Percentiles rank a stretch among this genome's conserved stretches.
These are phyloP conservation scores for Rhyacophila brunnea DNA, from an alignment of 1,140 invertebrate genomes.

Conservation along the genomic window DNA sequence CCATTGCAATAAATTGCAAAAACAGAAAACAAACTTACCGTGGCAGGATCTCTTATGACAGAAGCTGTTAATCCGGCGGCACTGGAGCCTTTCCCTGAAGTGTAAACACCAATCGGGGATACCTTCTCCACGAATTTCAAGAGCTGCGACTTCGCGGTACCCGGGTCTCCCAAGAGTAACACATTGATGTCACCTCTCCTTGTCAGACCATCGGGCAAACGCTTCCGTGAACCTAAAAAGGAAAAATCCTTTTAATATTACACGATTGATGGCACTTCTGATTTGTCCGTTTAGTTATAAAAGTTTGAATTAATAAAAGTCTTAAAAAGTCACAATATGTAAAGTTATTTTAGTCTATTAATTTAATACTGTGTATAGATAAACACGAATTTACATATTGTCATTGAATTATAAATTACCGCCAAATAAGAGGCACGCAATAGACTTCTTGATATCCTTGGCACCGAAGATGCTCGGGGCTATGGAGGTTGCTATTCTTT, in stretches of 20 bases:
- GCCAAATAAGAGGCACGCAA: slow-evolving; percentile 94
- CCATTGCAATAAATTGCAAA: slow-evolving; percentile 3
- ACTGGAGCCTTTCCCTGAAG: slow-evolving; percentile 98
- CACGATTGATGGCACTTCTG: too few relatives aligned
- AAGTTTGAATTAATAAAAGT: too few relatives aligned
- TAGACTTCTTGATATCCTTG: slow-evolving; percentile 95
- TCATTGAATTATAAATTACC: too few relatives aligned
- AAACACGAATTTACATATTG: too few relatives aligned
- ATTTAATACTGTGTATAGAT: too few relatives aligned
- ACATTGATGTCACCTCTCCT: slow-evolving; percentile 97
- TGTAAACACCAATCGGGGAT: slow-evolving; percentile 95
- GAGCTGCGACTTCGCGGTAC: slow-evolving; percentile 97
- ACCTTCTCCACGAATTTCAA: slow-evolving; percentile 97
- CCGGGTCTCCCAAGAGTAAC: slow-evolving; percentile 94
- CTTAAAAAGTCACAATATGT: too few relatives aligned
- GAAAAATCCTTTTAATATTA: too few relatives aligned
- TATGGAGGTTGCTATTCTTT: slow-evolving; percentile 86
- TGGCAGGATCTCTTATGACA: slow-evolving; percentile 88
- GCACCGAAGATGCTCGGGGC: slow-evolving; percentile 97
- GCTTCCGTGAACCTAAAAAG: slow-evolving; percentile 74
- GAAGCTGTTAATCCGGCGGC: slow-evolving; percentile 98
- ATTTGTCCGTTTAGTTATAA: too few relatives aligned
- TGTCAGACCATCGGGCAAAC: slow-evolving; percentile 92
- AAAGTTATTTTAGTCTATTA: too few relatives aligned
- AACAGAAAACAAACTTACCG: slow-evolving; percentile 60